These are phyloP conservation scores for Empis stercorea DNA, from an alignment of 2,888 invertebrate genomes.

Conservation along the genomic window DNA sequence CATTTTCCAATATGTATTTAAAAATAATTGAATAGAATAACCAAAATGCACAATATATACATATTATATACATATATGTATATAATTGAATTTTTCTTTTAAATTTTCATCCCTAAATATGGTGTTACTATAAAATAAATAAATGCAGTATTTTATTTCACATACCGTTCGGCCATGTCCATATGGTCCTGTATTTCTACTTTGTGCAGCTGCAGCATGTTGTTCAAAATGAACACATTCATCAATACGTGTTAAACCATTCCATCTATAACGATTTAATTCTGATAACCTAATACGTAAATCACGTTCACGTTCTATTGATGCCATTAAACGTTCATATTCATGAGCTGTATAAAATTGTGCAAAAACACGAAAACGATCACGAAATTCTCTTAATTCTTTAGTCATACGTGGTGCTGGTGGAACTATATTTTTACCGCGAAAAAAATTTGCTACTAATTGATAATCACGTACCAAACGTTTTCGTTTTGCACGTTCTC, in stretches of 20 bases:
- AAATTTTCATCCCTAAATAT: neutral
- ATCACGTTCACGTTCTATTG: conserved; percentile 72
- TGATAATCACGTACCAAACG: conserved; percentile 82
- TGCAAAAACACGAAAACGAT: conserved; percentile 71
- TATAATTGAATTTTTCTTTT: too few species aligned
- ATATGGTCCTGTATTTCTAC: conserved; percentile 38
- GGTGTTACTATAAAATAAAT: neutral
- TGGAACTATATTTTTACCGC: conserved; percentile 39
- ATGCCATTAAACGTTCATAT: conserved; percentile 65
- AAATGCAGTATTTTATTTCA: conserved; percentile 8
- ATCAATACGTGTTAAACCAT: conserved; percentile 70
- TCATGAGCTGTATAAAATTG: conserved; percentile 81
- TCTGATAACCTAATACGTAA: conserved; percentile 71
- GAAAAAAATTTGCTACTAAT: conserved; percentile 73
- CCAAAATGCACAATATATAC: too few species aligned
- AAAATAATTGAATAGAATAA: too few species aligned
- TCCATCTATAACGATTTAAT: conserved; percentile 67
- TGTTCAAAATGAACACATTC: conserved; percentile 84
- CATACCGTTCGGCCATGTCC: conserved; percentile 37
- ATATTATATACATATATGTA: too few species aligned
- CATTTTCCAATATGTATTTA: too few species aligned
- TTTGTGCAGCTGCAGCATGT: conserved; percentile 49
- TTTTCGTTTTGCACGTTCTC: conserved; percentile 81
- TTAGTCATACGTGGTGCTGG: conserved; percentile 31
- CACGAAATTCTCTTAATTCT: conserved; percentile 52